phyloP scores from a whole-genome alignment of 2,888 invertebrate genomes.

The Campopleginae sp. region DNA sequence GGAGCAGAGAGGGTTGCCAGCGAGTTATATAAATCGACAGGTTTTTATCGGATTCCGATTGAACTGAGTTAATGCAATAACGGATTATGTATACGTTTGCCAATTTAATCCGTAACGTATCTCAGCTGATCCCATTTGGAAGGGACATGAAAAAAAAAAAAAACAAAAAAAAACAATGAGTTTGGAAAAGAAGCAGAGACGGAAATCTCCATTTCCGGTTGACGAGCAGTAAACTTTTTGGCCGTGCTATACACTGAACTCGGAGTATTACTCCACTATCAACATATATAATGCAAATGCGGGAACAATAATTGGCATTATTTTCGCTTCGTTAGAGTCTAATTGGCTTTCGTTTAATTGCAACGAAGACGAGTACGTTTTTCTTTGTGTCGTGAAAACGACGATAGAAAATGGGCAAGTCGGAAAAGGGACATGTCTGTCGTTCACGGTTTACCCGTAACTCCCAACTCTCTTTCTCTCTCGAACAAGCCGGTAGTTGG shows the following conservation, averaged over 20 bases:
- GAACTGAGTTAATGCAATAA: background rate
- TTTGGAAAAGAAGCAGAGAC: constrained; percentile 7
- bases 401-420: constrained; percentile 46
- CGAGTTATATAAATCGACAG: background rate
- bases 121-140: constrained; percentile 2
- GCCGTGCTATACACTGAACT: no score
- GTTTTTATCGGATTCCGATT: constrained; percentile 8
- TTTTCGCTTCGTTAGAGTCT: constrained; percentile 54
- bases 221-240: background rate
- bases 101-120: background rate
- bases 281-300: background rate
- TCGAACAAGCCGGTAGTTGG: constrained; percentile 17
- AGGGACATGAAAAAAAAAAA: constrained; percentile 14
- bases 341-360: constrained; percentile 61
- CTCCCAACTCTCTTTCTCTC: constrained; percentile 44
- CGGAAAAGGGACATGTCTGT: constrained; percentile 21
- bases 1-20: background rate
- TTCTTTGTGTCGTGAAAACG: constrained; percentile 31
- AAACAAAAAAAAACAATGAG: no score
- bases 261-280: background rate
- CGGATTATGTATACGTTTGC: constrained; percentile 6
- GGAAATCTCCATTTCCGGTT: constrained; percentile 30
- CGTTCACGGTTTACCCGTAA: constrained; percentile 41
- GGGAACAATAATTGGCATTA: constrained; percentile 16
- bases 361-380: constrained; percentile 24